phyloP scores from a whole-genome alignment of 2,888 invertebrate species.

The Drosophila borborema region DNA sequence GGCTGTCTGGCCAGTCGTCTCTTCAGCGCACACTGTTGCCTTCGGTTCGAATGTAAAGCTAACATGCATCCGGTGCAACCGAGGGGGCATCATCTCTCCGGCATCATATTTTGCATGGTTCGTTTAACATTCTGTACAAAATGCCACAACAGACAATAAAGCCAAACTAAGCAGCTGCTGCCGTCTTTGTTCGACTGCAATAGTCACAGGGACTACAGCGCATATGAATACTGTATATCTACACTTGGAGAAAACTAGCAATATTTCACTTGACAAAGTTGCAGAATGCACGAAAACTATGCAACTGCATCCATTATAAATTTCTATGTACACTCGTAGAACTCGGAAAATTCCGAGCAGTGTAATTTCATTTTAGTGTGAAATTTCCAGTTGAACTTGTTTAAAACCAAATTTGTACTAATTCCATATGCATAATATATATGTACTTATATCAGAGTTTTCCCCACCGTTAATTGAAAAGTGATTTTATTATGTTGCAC shows the following conservation, averaged over 20 bases:
- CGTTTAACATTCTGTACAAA: conserved; percentile 77
- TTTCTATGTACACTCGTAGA: no score
- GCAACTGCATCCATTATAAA: background rate
- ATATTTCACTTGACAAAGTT: background rate
- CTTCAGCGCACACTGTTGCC: conserved; percentile 1
- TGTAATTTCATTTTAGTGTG: no score
- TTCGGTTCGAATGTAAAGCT: conserved; percentile 22
- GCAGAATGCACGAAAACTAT: background rate
- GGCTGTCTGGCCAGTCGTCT: conserved; percentile 4
- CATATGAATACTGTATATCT: background rate
- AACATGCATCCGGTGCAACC: conserved; percentile 10
- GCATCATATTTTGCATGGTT: conserved; percentile 78
- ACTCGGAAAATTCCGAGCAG: no score
- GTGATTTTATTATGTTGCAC: no score
- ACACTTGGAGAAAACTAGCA: background rate
- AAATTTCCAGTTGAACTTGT: no score
- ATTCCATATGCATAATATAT: no score
- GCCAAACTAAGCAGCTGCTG: conserved; percentile 47
- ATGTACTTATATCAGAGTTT: no score
- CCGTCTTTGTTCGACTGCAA: conserved; percentile 22
- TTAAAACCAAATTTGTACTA: no score
- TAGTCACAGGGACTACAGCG: background rate
- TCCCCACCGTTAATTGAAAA: no score
- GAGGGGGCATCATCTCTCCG: conserved; percentile 34
- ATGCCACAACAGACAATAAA: conserved; percentile 53